Evolutionary conservation across 2,888 invertebrate species (phyloP), one percentile per base, ranked within the genome.

Genomic region (Helleia helle): DNA sequence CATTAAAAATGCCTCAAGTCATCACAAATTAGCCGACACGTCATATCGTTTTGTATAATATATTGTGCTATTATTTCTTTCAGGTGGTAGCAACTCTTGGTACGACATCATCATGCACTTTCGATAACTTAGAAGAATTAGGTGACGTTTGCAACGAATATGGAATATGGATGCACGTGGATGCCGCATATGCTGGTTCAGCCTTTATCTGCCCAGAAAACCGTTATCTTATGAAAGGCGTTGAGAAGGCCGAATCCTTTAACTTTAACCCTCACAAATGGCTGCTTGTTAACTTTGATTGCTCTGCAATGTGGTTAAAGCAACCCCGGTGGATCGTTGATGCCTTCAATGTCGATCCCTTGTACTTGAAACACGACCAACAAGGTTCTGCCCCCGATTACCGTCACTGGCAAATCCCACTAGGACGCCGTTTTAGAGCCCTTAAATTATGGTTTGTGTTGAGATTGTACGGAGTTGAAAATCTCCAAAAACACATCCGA

Each of bases 191-290:
- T 69, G 98, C 98, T 1, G 99, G 93, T 5, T 94, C 96, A 0
- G 93, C 99, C 0, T 96, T 99, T 68, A 94, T 99, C 53, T 99
- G 99, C 58, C 97, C 97, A 1, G 99, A 99, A 79, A 97, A 93
- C 73, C 91, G 97, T 28, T 90, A 95, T 62, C 81, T 96, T 14
- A 93, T 97, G 91, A 90, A 91, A 53, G 96, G 96, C 14, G 72
- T 95, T 4, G 93, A 99, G 73, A 88, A 89, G 44, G 97, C 96
- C 0, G 94, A 97, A 62, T 99, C 98, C 0, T 97, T 99, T 71
- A 98, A 99, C 74, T 97, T 99, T 65, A 99, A 99, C 70, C 99
- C 99, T 0, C 99, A 99, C 75, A 99, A 99, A 77, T 99, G 99
- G 99, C 86, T 99, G 89, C 75, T 99, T 52, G 96, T 99, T n/a